Evolutionary conservation across 2,113 vertebrate species (phyloP).

Genomic region (Psittacula cyanocephala): DNA sequence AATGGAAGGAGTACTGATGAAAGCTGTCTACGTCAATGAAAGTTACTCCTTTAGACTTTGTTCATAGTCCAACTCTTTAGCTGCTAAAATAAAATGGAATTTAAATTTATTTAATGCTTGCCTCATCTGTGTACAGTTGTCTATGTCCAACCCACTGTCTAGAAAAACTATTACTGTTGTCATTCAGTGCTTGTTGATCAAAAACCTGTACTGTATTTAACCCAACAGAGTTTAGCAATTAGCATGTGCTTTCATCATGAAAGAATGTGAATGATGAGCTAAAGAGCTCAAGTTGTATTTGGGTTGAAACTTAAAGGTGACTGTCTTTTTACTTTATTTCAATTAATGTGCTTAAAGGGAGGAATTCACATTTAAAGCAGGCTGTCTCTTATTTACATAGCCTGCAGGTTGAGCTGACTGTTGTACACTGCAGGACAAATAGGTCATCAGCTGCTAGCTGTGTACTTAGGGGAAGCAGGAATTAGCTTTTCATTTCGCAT

Average conservation of each 20-base stretch:
- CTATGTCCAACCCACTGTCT: neutral
- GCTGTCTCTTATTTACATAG: neutral
- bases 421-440: neutral
- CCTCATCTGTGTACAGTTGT: neutral
- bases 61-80: neutral
- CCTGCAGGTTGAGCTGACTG: neutral
- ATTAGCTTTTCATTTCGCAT: constrained; percentile 2
- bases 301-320: neutral
- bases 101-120: neutral
- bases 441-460: constrained; percentile 3
- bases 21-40: neutral
- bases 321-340: neutral
- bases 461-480: neutral
- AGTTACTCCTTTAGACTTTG: neutral
- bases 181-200: neutral
- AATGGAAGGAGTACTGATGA: neutral
- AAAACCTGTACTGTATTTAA: neutral
- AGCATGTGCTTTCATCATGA: neutral
- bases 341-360: neutral
- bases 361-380: neutral
- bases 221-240: neutral
- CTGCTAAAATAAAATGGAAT: neutral
- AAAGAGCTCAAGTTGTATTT: neutral
- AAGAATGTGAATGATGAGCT: neutral
- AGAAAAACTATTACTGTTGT: neutral